Base-by-base conservation (phyloP, 2,797 vertebrate genomes). In the Hipposideros larvatus region DNA sequence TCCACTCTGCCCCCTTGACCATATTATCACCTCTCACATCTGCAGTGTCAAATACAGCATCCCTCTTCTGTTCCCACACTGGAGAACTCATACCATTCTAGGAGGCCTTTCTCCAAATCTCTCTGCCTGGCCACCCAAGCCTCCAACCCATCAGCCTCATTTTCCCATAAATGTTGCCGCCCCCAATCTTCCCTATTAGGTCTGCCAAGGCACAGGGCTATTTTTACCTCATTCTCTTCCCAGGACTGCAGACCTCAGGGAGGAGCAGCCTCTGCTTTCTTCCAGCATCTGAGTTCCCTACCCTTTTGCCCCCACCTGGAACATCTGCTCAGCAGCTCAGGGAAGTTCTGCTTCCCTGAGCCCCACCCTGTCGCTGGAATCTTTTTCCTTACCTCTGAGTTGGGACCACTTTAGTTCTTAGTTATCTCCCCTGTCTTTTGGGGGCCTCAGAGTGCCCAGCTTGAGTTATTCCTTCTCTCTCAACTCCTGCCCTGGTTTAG, bases 101-200 rank as follows among this genome's bases (percentile, higher is more conserved):
- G n/a, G 57, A 59, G 66, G 21, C 43, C 53, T 78, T 94, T 86
- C 68, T 70, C 79, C 68, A 71, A 19, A 75, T 77, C 51, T 57
- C 77, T 34, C 18, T 46, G 77, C 73, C 31, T 85, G 71, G 53
- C 74, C 34, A 74, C 80, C 31, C 66, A 92, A 90, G 68, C 73
- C 55, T 87, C 70, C 83, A 55, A 53, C 61, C 63, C 70, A 71
- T 86, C 31, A 86, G 75, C 85, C 65, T 26, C 43, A 79, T 55
- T 97, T 97, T 77, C 87, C 95, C 85, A 92, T 94, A 96, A 96
- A 21, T 0, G 59, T 90, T 80, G 13, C 94, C 2, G 3, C 1
- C 88, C 89, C 96, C 93, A 96, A 68, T 75, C 92, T 0, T 95
- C 98, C 98, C 59, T 98, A 98, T 97, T 98, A 98, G 98, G 98